Base-by-base conservation (phyloP, 2,888 invertebrate genomes). In the Cerastis leucographa region DNA sequence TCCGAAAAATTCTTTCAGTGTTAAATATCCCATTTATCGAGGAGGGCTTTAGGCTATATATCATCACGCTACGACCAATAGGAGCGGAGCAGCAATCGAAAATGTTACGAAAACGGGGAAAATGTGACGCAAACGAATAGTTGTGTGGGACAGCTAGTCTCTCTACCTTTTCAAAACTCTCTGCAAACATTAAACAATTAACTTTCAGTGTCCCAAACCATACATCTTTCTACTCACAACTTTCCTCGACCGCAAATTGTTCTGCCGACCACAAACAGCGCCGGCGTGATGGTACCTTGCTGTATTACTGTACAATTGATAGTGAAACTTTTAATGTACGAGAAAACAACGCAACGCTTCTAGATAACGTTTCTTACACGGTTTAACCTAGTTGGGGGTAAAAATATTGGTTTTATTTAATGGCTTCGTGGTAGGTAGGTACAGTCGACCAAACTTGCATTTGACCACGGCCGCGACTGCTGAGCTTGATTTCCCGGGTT, bases 301-400 rank as follows among this genome's bases (percentile, higher is more conserved):
- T 69, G 59, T 66, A 61, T 80, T 70, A 74, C 77, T 74, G 40
- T 67, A 68, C 61, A 51, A 79, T 84, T 85, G 88, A 83, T 81
- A 88, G 87, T 87, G 87, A 88, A 87, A 87, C 44, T 88, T 49
- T 86, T 80, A 85, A 88, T 88, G 76, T 67, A 71, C 69, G 74
- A 56, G 78, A 81, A 86, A 76, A 81, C 65, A 59, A 42, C 22
- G 56, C 64, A 59, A 42, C n/a, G 56, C 40, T 51, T 71, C 54
- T 46, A 12, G 69, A 59, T 11, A 74, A 81, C 25, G 9, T 35
- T 79, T 56, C 61, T 67, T 59, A 59, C 29, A 54, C 64, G 25
- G 17, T 3, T 1, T 54, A 22, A 72, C 65, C 78, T 72, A 78
- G 42, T 65, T 44, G 9, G 9, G 3, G 22, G 7, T 1, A 14